Conservation (phyloP, 2,888 invertebrate species). For the Eupithecia dodoneata region DNA sequence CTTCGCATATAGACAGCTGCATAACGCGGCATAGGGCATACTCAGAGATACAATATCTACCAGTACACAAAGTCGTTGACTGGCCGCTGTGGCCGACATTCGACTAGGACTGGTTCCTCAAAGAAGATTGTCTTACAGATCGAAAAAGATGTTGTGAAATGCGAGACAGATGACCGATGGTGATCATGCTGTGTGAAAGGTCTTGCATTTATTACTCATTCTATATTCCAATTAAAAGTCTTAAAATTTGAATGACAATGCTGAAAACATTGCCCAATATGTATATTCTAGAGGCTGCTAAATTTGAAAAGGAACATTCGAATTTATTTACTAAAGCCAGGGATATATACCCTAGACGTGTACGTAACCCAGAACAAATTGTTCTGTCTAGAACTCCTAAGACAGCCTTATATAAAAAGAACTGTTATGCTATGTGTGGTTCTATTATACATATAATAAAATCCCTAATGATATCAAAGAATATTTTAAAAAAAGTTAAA, state of each 20-base stretch:
- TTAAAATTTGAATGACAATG: neutral
- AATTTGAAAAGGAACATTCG: no score
- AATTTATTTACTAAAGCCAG: no score
- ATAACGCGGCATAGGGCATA: constrained; percentile 20
- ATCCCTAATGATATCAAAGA: no score
- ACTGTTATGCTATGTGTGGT: no score
- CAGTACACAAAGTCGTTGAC: neutral
- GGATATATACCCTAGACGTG: no score
- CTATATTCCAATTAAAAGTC: neutral
- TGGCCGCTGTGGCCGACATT: neutral
- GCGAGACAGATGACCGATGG: neutral
- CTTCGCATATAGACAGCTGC: constrained; percentile 33
- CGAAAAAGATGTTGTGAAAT: neutral
- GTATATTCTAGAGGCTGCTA: no score
- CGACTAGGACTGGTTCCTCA: neutral
- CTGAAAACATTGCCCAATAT: neutral
- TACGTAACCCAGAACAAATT: no score
- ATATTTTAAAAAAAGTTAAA: no score
- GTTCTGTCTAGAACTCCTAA: no score
- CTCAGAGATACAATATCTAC: neutral
- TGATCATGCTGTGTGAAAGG: neutral
- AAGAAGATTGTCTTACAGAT: neutral
- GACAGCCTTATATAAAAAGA: no score
- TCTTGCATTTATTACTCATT: neutral
- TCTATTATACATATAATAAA: no score